A percentile compares a stretch with the other conserved stretches of the same genome.
Conservation (phyloP, 2,888 invertebrate genomes). For the Caprella mutica region DNA sequence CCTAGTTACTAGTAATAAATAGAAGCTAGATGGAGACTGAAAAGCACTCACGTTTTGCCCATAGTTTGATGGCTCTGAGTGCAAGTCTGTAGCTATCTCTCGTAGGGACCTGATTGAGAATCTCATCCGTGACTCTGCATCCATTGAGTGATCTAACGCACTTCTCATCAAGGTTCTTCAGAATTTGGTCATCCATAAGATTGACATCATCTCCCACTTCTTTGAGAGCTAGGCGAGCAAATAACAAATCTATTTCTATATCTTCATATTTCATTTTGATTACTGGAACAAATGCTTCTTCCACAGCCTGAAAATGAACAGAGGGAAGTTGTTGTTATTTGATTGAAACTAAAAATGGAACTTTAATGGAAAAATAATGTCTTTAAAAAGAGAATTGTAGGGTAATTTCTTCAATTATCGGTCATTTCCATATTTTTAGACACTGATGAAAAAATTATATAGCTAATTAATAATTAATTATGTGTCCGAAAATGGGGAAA, state of each 20-base stretch:
- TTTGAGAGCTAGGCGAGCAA: slow-evolving; percentile 86
- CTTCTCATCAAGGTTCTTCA: slow-evolving; percentile 90
- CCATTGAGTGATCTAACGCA: slow-evolving; percentile 95
- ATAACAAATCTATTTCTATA: slow-evolving; percentile 96
- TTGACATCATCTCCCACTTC: slow-evolving; percentile 82
- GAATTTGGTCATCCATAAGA: slow-evolving; percentile 73
- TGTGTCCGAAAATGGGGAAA: too few species aligned
- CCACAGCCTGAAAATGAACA: slow-evolving; percentile 58
- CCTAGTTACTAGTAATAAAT: too few species aligned
- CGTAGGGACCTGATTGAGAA: slow-evolving; percentile 86
- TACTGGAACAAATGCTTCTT: slow-evolving; percentile 97
- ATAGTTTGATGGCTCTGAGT: slow-evolving; percentile 86
- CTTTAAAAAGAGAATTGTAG: too few species aligned
- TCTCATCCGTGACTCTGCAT: slow-evolving; percentile 97
- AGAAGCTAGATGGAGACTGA: too few species aligned
- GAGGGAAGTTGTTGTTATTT: too few species aligned
- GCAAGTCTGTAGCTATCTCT: slow-evolving; percentile 88
- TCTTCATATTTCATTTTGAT: slow-evolving; percentile 98
- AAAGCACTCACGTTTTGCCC: slow-evolving; percentile 97
- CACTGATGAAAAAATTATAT: too few species aligned
- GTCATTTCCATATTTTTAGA: too few species aligned
- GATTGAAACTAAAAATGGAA: too few species aligned
- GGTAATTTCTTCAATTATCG: too few species aligned
- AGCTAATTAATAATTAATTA: too few species aligned
- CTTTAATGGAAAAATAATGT: too few species aligned